Base-by-base conservation (phyloP, 2,888 invertebrate genomes). In the Eretmocerus hayati region DNA sequence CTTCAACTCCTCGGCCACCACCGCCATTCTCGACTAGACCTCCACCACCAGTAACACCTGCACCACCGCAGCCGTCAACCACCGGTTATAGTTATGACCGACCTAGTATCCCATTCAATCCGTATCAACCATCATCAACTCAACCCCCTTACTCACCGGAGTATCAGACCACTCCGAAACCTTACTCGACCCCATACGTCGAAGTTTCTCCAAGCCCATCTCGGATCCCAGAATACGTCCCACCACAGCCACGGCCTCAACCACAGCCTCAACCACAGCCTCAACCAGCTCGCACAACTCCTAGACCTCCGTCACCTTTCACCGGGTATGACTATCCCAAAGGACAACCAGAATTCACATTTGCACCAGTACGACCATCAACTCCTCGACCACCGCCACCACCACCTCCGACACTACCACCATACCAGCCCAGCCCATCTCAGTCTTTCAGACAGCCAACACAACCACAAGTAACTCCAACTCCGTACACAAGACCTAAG, bases 361-460 rank as follows among this genome's bases (percentile, higher is more conserved):
- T n/a, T n/a, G n/a, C 62, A 47, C 64, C 60, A 33, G 55, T 64
- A 4, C 60, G 58, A 53, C 53, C 56, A 40, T 50, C 53, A 26
- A 36, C 54, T 5, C 52, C 54, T n/a, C 48, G 42, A 38, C 48
- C 52, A 18, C 42, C 40, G 5, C 47, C 53, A 5, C 44, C 52
- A 0, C 37, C 48, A 0, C 50, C 52, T 9, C 51, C 54, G n/a
- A n/a, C n/a, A n/a, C n/a, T n/a, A n/a, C n/a, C n/a, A n/a, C n/a
- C n/a, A n/a, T n/a, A n/a, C n/a, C n/a, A n/a, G n/a, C n/a, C n/a
- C n/a, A n/a, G n/a, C n/a, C n/a, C n/a, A n/a, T n/a, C n/a, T n/a
- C n/a, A n/a, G n/a, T n/a, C n/a, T n/a, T n/a, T n/a, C n/a, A n/a
- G n/a, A n/a, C n/a, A n/a, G n/a, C n/a, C n/a, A n/a, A n/a, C n/a